Conservation (phyloP, 2,888 invertebrate species). For the Bombylius discolor region DNA sequence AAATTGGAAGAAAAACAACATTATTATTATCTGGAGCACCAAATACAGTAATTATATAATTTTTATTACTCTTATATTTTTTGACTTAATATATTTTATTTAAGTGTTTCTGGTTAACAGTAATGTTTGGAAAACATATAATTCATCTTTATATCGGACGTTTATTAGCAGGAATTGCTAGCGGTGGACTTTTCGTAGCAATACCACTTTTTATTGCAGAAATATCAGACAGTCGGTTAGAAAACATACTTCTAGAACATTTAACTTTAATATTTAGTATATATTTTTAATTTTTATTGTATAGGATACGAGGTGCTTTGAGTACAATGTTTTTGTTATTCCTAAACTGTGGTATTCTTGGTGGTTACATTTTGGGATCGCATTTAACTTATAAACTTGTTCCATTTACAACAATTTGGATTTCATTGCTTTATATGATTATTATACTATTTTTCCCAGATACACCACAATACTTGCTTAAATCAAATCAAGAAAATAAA, state of each 20-base stretch:
- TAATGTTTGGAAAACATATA: constrained; percentile 25
- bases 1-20: constrained; percentile 26
- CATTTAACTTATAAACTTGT: constrained; percentile 25
- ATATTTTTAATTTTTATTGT: too few species aligned
- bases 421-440: constrained; percentile 24
- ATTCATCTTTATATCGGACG: constrained; percentile 29
- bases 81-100: neutral
- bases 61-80: too few species aligned
- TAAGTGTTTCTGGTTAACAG: constrained; percentile 27
- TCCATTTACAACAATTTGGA: constrained; percentile 22
- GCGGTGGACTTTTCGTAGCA: constrained; percentile 28
- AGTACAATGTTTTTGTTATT: constrained; percentile 27
- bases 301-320: constrained; percentile 28
- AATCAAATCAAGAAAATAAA: constrained; percentile 14
- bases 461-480: constrained; percentile 26
- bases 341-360: constrained; percentile 26
- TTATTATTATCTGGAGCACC: constrained; percentile 27
- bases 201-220: constrained; percentile 32
- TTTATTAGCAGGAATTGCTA: constrained; percentile 26
- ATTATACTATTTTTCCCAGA: constrained; percentile 24
- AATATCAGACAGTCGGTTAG: constrained; percentile 30
- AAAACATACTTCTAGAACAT: neutral
- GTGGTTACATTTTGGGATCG: constrained; percentile 25
- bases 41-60: constrained; percentile 23
- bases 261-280: too few species aligned